Evolutionary conservation across 2,888 invertebrate genomes (phyloP).

Genomic region (Idaea straminata): DNA sequence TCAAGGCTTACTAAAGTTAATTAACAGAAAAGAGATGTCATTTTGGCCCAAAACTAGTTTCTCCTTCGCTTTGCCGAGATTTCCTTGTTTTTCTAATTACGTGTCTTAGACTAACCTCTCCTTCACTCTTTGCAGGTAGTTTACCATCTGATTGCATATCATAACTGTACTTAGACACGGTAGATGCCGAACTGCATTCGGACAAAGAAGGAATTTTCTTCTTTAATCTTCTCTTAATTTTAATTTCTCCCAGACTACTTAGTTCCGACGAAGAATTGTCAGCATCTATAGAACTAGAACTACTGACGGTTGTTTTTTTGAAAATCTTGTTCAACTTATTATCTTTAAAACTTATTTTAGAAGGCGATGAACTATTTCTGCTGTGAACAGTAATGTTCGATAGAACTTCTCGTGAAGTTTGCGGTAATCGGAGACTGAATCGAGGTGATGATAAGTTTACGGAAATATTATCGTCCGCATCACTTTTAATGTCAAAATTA

Average conservation of each 20-base stretch:
- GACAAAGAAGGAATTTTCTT: slow-evolving; percentile 44
- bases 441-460: slow-evolving; percentile 69
- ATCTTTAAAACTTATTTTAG: slow-evolving; percentile 21
- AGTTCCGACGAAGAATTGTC: slow-evolving; percentile 65
- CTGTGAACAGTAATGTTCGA: slow-evolving; percentile 48
- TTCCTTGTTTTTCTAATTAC: slow-evolving; percentile 34
- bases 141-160: slow-evolving; percentile 49
- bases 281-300: slow-evolving; percentile 64
- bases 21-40: slow-evolving; percentile 14
- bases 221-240: slow-evolving; percentile 46
- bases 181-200: slow-evolving; percentile 55
- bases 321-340: slow-evolving; percentile 24
- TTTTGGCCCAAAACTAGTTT: slow-evolving; percentile 47
- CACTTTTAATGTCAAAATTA: slow-evolving; percentile 36
- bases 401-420: slow-evolving; percentile 56
- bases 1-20: slow-evolving; percentile 15
- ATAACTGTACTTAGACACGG: slow-evolving; percentile 47
- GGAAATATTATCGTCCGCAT: slow-evolving; percentile 54
- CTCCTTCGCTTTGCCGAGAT: slow-evolving; percentile 52
- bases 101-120: slow-evolving; percentile 57
- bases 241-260: slow-evolving; percentile 71
- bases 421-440: slow-evolving; percentile 65
- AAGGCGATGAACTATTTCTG: slow-evolving; percentile 18
- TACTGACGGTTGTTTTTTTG: slow-evolving; percentile 37
- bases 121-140: slow-evolving; percentile 62